These are phyloP conservation scores for Neopelma chrysocephalum DNA, from an alignment of 2,797 vertebrate genomes.

Conservation along the genomic window DNA sequence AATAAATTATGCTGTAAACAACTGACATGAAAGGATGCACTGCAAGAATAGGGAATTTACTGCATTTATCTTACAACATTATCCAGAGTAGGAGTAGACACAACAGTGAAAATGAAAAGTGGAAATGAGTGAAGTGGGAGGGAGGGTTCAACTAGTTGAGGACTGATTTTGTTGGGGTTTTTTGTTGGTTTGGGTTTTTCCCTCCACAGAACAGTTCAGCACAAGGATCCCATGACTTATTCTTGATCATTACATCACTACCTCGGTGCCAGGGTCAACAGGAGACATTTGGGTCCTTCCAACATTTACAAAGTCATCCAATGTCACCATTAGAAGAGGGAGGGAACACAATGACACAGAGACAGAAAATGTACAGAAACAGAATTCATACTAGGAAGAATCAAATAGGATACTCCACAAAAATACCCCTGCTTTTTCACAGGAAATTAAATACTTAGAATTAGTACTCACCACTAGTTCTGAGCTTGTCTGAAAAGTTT, in stretches of 20 bases:
- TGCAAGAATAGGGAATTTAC: background rate
- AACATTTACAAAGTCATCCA: background rate
- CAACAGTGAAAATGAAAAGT: background rate
- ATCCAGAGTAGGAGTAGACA: background rate
- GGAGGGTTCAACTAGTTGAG: background rate
- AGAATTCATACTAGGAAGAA: background rate
- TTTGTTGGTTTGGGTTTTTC: background rate
- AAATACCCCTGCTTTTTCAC: background rate
- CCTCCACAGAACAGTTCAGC: background rate
- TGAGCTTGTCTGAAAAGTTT: conserved; percentile 86
- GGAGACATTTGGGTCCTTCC: background rate
- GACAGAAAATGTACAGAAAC: background rate
- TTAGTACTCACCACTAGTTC: conserved; percentile 89
- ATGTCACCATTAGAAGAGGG: background rate
- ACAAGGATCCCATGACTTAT: background rate
- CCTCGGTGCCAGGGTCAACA: background rate
- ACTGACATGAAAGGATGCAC: accelerated
- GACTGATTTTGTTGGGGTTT: background rate
- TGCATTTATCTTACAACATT: background rate
- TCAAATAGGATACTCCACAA: background rate
- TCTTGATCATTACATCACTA: background rate
- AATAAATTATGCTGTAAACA: background rate
- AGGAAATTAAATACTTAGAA: background rate
- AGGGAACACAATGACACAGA: background rate
- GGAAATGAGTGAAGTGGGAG: accelerated